Evolutionary conservation across 2,888 invertebrate species (phyloP).

Genomic region (Apomyelois bistriatella): DNA sequence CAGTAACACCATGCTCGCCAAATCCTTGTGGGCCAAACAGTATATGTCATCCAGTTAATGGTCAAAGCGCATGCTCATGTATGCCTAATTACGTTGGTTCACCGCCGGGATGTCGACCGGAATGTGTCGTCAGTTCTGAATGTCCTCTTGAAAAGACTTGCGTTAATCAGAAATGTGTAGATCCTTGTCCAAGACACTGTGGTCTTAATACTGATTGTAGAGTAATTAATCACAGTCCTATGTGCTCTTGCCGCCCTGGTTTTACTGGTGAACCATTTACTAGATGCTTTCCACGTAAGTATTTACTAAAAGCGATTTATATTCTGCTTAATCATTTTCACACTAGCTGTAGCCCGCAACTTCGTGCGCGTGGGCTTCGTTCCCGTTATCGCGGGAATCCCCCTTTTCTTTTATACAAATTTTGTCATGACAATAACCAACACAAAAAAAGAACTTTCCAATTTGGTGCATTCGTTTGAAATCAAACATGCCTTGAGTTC

Average conservation of each 20-base stretch:
- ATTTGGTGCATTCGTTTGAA: too few species aligned
- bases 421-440: too few species aligned
- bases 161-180: conserved; percentile 86
- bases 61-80: conserved; percentile 88
- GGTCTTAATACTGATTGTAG: conserved; percentile 85
- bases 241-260: conserved; percentile 84
- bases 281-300: conserved; percentile 80
- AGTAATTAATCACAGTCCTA: conserved; percentile 88
- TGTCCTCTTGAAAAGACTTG: conserved; percentile 87
- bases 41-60: conserved; percentile 84
- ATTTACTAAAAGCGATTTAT: background rate
- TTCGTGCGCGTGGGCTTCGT: too few species aligned
- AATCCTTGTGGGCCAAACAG: conserved; percentile 89
- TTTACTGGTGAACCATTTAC: conserved; percentile 85
- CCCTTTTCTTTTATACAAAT: too few species aligned
- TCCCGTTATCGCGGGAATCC: too few species aligned
- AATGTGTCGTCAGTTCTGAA: conserved; percentile 88
- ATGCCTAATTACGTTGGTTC: conserved; percentile 85
- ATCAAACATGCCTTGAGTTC: too few species aligned
- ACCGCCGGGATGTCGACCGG: conserved; percentile 88
- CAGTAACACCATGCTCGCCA: conserved; percentile 82
- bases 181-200: conserved; percentile 88
- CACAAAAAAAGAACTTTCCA: too few species aligned
- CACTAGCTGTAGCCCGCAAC: too few species aligned
- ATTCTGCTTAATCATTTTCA: background rate